phyloP scores from a whole-genome alignment of 2,888 invertebrate genomes.

The Pristionchus maxplancki region DNA sequence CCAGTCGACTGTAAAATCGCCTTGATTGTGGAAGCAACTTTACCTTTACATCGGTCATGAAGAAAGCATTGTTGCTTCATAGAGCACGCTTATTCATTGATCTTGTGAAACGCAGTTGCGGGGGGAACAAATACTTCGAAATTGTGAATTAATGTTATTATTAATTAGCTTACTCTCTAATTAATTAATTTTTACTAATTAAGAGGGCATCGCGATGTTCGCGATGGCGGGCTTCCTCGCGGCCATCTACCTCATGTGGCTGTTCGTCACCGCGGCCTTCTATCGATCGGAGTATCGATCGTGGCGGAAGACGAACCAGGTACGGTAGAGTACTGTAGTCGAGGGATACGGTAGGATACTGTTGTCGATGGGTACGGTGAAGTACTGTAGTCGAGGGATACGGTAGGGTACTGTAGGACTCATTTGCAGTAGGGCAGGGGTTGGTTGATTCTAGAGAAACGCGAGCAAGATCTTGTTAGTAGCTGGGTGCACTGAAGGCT shows the following conservation, averaged over 20 bases:
- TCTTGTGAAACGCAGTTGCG: neutral
- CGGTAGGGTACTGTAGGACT: neutral
- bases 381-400: neutral
- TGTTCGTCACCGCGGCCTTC: slow-evolving; percentile 13
- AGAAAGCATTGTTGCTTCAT: too few relatives aligned
- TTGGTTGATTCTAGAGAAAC: too few relatives aligned
- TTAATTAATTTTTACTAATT: neutral
- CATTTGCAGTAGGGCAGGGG: neutral
- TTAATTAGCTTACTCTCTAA: neutral
- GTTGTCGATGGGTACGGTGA: neutral
- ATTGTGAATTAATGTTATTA: neutral
- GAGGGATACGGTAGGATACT: neutral
- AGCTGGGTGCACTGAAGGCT: too few relatives aligned
- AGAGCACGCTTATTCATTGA: too few relatives aligned
- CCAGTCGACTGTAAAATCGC: too few relatives aligned
- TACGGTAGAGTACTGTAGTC: neutral
- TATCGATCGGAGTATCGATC: slow-evolving; percentile 24
- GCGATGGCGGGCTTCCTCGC: slow-evolving; percentile 28
- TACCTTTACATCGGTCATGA: too few relatives aligned
- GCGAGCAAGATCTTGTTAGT: too few relatives aligned
- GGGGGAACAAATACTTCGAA: too few relatives aligned
- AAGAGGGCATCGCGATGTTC: slow-evolving; percentile 41
- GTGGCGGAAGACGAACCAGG: slow-evolving; percentile 15
- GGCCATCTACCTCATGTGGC: slow-evolving; percentile 31
- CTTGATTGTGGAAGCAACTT: too few relatives aligned